Conservation (phyloP, 2,797 vertebrate genomes). For the Rhyacichthys aspro region DNA sequence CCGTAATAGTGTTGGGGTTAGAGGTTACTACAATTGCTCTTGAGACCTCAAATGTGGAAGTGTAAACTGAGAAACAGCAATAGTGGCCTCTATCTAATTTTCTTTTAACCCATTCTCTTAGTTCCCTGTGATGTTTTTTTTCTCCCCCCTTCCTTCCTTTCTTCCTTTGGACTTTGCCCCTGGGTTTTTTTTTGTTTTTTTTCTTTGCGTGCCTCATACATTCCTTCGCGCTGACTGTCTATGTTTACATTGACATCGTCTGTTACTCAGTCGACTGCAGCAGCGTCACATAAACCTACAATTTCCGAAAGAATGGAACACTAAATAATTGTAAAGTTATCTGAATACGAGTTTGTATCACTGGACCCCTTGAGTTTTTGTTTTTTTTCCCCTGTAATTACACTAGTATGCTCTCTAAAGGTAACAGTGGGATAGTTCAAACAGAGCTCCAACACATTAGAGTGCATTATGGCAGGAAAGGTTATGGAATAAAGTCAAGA, state of each 20-base stretch:
- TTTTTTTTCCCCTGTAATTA: slow-evolving; percentile 57
- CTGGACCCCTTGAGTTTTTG: too few species aligned
- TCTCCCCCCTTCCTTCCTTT: slow-evolving; percentile 32
- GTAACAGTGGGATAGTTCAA: slow-evolving; percentile 44
- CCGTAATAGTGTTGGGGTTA: background rate
- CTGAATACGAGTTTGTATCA: too few species aligned
- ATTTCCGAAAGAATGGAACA: slow-evolving; percentile 1
- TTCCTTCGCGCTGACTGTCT: slow-evolving; percentile 77
- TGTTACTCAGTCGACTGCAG: slow-evolving; percentile 46
- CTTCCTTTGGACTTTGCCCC: slow-evolving; percentile 62
- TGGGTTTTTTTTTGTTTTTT: too few species aligned
- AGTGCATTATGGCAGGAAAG: slow-evolving; percentile 60
- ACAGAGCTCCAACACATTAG: slow-evolving; percentile 65
- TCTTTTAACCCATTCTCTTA: slow-evolving; percentile 41
- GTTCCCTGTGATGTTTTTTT: slow-evolving; percentile 32
- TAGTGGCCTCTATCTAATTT: slow-evolving; percentile 23
- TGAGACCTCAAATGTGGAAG: background rate
- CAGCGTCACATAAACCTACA: slow-evolving; percentile 32
- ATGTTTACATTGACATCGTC: slow-evolving; percentile 79
- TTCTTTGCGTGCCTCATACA: slow-evolving; percentile 71
- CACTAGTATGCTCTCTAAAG: slow-evolving; percentile 50
- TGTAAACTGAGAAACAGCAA: slow-evolving; percentile 13
- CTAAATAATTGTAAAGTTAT: too few species aligned
- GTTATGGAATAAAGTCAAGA: slow-evolving; percentile 63
- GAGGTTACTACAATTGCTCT: slow-evolving; percentile 7